These are phyloP conservation scores for Eupithecia inturbata DNA, from an alignment of 2,888 invertebrate species.

Conservation along the genomic window DNA sequence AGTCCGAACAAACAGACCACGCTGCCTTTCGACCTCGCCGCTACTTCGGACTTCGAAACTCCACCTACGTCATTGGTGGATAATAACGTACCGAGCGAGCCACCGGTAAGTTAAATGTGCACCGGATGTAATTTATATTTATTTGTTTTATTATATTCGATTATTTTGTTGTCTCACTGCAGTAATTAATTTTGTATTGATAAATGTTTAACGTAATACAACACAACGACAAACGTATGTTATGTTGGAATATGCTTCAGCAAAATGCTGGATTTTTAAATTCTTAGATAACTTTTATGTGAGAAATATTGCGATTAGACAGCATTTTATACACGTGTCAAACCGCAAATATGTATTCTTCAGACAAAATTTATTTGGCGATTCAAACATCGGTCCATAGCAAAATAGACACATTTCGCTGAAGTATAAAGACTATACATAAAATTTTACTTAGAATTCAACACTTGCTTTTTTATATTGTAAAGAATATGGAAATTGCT, in stretches of 20 bases:
- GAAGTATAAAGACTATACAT: background rate
- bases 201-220: background rate
- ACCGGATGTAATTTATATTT: background rate
- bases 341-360: background rate
- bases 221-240: background rate
- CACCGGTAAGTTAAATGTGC: slow-evolving; percentile 55
- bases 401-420: background rate
- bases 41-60: slow-evolving; percentile 64
- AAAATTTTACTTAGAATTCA: background rate
- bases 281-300: background rate
- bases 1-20: slow-evolving; percentile 66
- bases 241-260: background rate
- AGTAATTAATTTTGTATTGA: background rate
- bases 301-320: background rate
- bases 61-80: slow-evolving; percentile 59
- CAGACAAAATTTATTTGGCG: background rate
- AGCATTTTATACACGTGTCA: background rate
- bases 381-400: background rate
- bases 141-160: background rate
- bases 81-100: slow-evolving; percentile 59
- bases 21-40: slow-evolving; percentile 67
- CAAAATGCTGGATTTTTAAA: background rate
- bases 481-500: background rate
- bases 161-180: slow-evolving; percentile 6
- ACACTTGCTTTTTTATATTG: background rate